Evolutionary conservation across 1,140 invertebrate genomes (phyloP), one percentile per base, ranked within the genome.

Genomic region (Brachionus paranguensis): DNA sequence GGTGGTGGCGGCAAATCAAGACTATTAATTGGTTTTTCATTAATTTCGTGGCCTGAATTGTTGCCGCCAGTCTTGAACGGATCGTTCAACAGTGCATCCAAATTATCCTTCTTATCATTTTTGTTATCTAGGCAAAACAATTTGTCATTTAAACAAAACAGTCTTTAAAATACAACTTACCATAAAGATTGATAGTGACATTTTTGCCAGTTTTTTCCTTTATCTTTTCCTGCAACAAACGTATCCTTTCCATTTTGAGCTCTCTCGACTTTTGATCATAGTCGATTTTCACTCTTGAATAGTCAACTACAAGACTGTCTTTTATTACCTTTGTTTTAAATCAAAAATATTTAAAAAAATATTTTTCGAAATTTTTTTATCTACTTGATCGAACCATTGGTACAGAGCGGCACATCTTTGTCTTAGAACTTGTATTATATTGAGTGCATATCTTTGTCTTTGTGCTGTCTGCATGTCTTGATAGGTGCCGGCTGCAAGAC

Each of bases 351-450:
- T 7, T 14, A 37, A n/a, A n/a, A 68, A 33, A 29, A 68, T 4
- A 1, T 3, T 33, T 33, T 33, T 33, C 27, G 29, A 0, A 65
- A 10, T 65, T 65, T 24, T 27, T 14, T 20, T 10, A 65, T 24
- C 33, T 55, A 78, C 76, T 55, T 64, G 78, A 64, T 81, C 78
- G 53, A 81, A 81, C 78, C 78, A 81, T 64, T 81, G 78, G 27
- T 81, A 45, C 10, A 81, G 27, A 81, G 78, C 78, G 27, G 78
- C 78, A 65, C 78, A 81, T 81, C 78, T 43, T 14, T 68, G 33
- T 81, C 78, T 60, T 7, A 81, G n/a, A 5, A 64, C 64, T 68
- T 81, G 53, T 33, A 81, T 81, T 17, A 81, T 64, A 47, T 64
- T 47, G 4, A 81, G 60, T 5, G 78, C 20, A 33, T 81, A 81